Evolutionary conservation across 1,140 invertebrate species (phyloP), one percentile per base, ranked within the genome.

Genomic region (Leptonema lineaticorne): DNA sequence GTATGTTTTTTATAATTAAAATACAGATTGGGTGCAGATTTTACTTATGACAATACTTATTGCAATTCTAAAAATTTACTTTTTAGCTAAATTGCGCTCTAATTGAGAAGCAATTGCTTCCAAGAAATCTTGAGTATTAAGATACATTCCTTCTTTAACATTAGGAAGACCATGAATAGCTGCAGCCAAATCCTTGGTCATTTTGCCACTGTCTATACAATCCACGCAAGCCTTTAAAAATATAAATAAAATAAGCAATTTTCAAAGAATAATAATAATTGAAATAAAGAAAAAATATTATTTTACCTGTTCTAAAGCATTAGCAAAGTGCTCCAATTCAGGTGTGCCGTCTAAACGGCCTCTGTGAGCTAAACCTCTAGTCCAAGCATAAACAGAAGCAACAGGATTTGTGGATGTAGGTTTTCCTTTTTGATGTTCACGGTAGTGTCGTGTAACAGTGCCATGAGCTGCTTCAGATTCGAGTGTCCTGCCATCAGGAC

Each of bases 301-400:
- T 53, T 63, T 18, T 73, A 82, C 81, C 76, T 84, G 79, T 75
- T 86, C 85, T 26, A 86, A 74, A 18, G 81, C 76, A 8, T 78
- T 67, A 0, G 83, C 81, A 73, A 85, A 86, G 18, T 84, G 86
- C 14, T 82, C 83, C 37, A 95, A 79, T 30, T 91, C 90, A 0
- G 85, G 81, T 59, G 92, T 95, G 46, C 83, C 81, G 75, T 96
- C 94, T 2, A 96, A 80, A 75, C 91, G 90, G 26, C 91, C 93
- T 72, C 94, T 84, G 76, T 96, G 94, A 41, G 86, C 82, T 20
- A 96, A 82, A 11, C 94, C 94, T 45, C 92, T 79, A 1, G 93
- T 93, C 94, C 94, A 96, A 1, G 94, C 94, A 84, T 93, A 96
- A 72, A 96, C 95, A 5, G 92, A 95, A 3, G 94, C 94, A 70